Percentiles rank a stretch among this genome's conserved stretches.
phyloP scores from a whole-genome alignment of 2,113 vertebrate genomes.

The Noctilio leporinus region DNA sequence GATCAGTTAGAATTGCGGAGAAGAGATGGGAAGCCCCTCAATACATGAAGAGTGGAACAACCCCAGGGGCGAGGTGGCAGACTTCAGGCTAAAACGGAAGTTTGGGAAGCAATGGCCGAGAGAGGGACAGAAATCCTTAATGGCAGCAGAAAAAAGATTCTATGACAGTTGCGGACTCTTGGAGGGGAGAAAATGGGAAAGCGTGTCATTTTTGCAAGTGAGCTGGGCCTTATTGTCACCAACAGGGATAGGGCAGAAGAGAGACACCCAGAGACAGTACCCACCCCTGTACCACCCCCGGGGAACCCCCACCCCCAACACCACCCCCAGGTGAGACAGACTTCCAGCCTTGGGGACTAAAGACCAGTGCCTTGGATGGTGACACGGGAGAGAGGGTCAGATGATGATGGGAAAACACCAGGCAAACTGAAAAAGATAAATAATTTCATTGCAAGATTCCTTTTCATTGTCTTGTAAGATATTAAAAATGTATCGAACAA shows the following conservation, averaged over 20 bases:
- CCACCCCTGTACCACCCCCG: too few relatives aligned
- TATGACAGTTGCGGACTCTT: neutral
- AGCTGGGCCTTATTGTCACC: neutral
- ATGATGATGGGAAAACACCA: neutral
- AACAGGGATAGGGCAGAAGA: neutral
- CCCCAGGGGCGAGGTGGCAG: neutral
- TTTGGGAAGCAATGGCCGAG: neutral
- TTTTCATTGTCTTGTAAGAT: neutral
- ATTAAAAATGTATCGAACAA: neutral
- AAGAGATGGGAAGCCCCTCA: neutral
- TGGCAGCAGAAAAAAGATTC: too few relatives aligned
- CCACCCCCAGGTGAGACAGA: neutral
- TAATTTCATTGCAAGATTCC: neutral
- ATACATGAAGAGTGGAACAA: fast-evolving
- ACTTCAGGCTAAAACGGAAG: too few relatives aligned
- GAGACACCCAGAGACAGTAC: neutral
- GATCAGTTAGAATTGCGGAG: neutral
- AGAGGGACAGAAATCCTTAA: neutral
- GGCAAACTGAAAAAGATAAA: neutral
- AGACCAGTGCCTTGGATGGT: neutral
- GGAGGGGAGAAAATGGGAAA: neutral
- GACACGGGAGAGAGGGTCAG: neutral
- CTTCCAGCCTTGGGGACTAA: neutral
- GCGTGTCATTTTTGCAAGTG: neutral
- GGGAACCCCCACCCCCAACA: neutral